phyloP scores from a whole-genome alignment of 2,113 vertebrate genomes.

The Elanus axillaris region DNA sequence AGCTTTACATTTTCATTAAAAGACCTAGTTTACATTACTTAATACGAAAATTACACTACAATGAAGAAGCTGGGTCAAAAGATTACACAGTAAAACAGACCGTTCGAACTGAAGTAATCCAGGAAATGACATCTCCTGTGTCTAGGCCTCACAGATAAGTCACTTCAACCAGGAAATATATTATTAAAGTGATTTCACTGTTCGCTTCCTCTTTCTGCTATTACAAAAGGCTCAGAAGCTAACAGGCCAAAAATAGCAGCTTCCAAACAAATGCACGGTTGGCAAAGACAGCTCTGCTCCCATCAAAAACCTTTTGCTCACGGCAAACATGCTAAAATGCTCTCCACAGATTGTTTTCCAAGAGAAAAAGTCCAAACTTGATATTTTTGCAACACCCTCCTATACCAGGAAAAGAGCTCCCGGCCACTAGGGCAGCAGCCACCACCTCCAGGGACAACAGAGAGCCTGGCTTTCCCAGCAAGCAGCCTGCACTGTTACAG shows the following conservation, averaged over 20 bases:
- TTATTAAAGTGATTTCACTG: conserved; percentile 75
- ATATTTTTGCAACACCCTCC: background rate
- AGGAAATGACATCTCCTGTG: conserved; percentile 79
- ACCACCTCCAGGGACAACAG: background rate
- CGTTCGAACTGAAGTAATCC: conserved; percentile 47
- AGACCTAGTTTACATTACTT: background rate
- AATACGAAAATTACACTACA: background rate
- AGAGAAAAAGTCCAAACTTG: background rate
- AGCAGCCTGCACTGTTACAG: background rate
- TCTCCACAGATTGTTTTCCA: background rate
- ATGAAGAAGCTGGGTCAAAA: background rate
- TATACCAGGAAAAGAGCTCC: background rate
- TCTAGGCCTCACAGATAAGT: conserved; percentile 73
- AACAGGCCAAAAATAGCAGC: conserved; percentile 44
- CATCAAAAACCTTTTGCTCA: background rate
- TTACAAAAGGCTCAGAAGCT: conserved; percentile 45
- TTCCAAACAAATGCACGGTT: background rate
- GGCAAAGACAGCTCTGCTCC: background rate
- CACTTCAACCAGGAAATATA: conserved; percentile 73
- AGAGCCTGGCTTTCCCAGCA: background rate
- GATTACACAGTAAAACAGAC: background rate
- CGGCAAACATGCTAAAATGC: background rate
- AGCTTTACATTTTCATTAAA: background rate
- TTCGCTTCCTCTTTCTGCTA: conserved; percentile 74
- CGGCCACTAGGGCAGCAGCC: background rate